Evolutionary conservation across 1,140 invertebrate species (phyloP).

Genomic region (Euwallacea similis): DNA sequence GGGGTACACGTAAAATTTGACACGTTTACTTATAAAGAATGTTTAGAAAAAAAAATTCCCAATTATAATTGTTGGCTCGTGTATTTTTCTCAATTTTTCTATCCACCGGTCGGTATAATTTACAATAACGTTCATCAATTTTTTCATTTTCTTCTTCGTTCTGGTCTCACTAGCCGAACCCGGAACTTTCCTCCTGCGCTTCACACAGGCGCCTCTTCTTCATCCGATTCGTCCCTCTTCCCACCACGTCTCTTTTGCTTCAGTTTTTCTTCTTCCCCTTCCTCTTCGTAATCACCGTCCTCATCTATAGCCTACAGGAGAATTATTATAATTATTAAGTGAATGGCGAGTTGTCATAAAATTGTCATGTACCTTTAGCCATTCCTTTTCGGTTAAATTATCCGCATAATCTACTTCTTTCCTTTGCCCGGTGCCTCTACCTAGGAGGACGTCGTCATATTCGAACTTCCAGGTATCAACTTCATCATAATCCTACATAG

Average conservation of each 20-base stretch:
- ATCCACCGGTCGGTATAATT: conserved; percentile 75
- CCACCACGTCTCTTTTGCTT: conserved; percentile 60
- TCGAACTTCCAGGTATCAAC: conserved; percentile 73
- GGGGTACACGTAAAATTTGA: no score
- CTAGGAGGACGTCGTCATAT: conserved; percentile 81
- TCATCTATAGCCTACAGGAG: conserved; percentile 61
- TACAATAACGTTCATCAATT: conserved; percentile 78
- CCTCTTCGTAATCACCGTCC: conserved; percentile 74
- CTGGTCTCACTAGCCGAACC: conserved; percentile 59
- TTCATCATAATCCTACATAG: conserved; percentile 36
- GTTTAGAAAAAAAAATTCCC: neutral
- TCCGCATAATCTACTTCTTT: conserved; percentile 99
- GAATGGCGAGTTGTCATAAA: neutral
- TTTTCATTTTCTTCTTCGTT: conserved; percentile 76
- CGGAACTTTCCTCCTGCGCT: conserved; percentile 50
- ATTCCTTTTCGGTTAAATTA: conserved; percentile 94
- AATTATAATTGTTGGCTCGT: neutral
- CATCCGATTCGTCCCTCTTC: conserved; percentile 62
- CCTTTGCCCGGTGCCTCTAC: conserved; percentile 85
- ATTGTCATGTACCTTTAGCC: conserved; percentile 73
- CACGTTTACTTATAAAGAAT: neutral
- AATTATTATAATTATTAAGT: neutral
- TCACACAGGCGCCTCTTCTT: conserved; percentile 61
- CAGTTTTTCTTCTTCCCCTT: conserved; percentile 68
- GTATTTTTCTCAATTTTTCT: neutral